Base-by-base conservation (phyloP, 2,113 vertebrate genomes). In the Thalassarche chlororhynchos region DNA sequence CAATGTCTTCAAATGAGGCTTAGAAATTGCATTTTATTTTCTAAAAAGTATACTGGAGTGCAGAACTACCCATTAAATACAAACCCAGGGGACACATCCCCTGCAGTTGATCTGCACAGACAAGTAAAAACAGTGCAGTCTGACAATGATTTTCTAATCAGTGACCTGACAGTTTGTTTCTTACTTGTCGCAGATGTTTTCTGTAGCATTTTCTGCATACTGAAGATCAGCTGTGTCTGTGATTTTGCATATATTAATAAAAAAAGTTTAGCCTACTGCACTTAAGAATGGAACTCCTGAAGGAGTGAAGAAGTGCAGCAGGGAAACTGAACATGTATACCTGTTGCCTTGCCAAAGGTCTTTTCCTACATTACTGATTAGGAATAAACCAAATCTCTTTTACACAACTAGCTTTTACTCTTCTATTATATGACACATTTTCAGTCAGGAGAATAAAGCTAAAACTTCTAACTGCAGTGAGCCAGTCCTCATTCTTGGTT, bases 1-100 rank as follows among this genome's bases (percentile, higher is more conserved):
- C 89, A 97, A 97, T 95, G 61, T 87, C 92, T 88, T 91, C 77
- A 97, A 95, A 96, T 92, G 94, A 97, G 69, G 31, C 61, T 93
- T 91, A 51, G 38, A 95, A 95, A 91, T 69, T 52, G 36, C 47
- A 38, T 72, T 90, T 95, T 81, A 25, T 95, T 93, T 95, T 95
- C 40, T 76, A 55, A 84, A 89, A 92, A 79, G 18, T 87, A 44
- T 76, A 76, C 24, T 87, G 34, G 14, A 95, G 47, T 78, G 51
- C 26, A 71, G 88, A 88, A 89, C 79, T 89, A 40, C 17, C 31
- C 76, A 75, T 71, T 87, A 93, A 87, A 89, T 68, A 72, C 40
- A 87, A 94, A 95, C 24, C 24, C 70, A 95, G 47, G 68, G 49
- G 42, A 95, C 62, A 61, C 17, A 68, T 78, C 25, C 51, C 44